These are phyloP conservation scores for Menidia menidia DNA, from an alignment of 2,797 vertebrate genomes.

Conservation along the genomic window DNA sequence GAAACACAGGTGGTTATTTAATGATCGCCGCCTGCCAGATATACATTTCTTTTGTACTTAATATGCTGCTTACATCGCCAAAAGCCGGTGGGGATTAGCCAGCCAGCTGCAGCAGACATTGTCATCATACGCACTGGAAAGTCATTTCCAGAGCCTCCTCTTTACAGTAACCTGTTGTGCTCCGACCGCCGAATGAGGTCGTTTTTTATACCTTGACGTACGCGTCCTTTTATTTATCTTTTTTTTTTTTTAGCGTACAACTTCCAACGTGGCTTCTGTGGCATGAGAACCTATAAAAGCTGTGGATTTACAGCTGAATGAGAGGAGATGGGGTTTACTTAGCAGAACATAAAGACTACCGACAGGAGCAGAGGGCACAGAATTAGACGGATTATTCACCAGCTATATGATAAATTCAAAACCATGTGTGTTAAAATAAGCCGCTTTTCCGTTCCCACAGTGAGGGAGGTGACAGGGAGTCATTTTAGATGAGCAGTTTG, in stretches of 20 bases:
- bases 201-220: neutral
- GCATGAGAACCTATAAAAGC: constrained; percentile 55
- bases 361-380: constrained; percentile 41
- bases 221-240: neutral
- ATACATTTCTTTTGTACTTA: constrained; percentile 33
- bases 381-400: constrained; percentile 53
- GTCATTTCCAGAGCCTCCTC: neutral
- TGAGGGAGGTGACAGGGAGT: neutral
- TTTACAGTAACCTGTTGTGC: constrained; percentile 1
- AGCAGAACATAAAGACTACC: constrained; percentile 47
- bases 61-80: constrained; percentile 32
- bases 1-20: constrained; percentile 69
- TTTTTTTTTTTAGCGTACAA: neutral
- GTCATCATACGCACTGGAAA: constrained; percentile 5
- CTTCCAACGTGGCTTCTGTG: constrained; percentile 3
- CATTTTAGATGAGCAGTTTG: neutral
- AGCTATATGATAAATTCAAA: constrained; percentile 52
- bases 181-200: neutral
- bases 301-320: constrained; percentile 59
- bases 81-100: constrained; percentile 8
- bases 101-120: constrained; percentile 23
- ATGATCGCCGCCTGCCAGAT: constrained; percentile 44
- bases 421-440: constrained; percentile 18
- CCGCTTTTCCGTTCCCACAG: neutral
- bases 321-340: constrained; percentile 52